Evolutionary conservation across 1,140 invertebrate genomes (phyloP).

Genomic region (Acromyrmex heyeri): DNA sequence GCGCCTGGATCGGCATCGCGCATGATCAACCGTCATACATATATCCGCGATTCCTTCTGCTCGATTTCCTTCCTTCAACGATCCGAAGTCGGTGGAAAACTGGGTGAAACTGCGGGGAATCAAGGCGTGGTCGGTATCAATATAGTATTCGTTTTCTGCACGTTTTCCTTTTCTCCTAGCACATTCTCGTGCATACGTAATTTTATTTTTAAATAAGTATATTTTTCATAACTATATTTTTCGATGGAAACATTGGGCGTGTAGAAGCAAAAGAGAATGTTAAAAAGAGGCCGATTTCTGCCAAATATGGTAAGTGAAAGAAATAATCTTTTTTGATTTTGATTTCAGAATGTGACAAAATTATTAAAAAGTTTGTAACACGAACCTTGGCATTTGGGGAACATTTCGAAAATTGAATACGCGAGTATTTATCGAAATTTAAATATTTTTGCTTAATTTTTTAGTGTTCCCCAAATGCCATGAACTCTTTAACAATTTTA

Average conservation of each 20-base stretch:
- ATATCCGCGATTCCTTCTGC: conserved; percentile 44
- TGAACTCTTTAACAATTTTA: no score
- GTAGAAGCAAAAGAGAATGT: no score
- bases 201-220: not conserved
- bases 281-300: no score
- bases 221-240: not conserved
- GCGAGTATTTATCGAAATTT: no score
- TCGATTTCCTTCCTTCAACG: conserved; percentile 60
- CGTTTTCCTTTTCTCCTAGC: not conserved
- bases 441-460: no score
- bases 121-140: conserved; percentile 36
- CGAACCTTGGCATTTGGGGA: no score
- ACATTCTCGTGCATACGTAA: not conserved
- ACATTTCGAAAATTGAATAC: no score
- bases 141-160: conserved; percentile 14
- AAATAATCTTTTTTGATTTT: no score
- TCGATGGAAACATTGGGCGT: not conserved
- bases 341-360: no score
- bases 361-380: no score
- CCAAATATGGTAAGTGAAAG: no score
- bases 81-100: conserved; percentile 26
- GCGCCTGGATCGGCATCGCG: conserved; percentile 64
- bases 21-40: conserved; percentile 60
- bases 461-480: no score
- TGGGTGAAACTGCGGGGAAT: conserved; percentile 11